These are phyloP conservation scores for Poeciliopsis occidentalis DNA, from an alignment of 2,113 vertebrate species.

Conservation along the genomic window DNA sequence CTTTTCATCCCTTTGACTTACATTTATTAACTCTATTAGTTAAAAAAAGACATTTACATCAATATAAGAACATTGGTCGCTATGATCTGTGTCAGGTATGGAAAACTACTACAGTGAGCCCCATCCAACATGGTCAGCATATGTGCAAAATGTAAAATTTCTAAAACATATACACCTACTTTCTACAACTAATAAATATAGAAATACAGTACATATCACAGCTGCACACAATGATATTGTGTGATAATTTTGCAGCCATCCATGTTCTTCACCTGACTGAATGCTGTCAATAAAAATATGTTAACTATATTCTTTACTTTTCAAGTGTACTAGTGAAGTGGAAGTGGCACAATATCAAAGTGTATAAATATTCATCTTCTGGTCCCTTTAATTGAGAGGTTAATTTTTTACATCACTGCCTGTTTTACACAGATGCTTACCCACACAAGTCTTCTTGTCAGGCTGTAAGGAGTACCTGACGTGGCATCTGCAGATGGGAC, in stretches of 20 bases:
- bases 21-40: no score
- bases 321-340: not conserved
- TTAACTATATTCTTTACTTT: not conserved
- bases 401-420: not conserved
- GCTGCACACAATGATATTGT: not conserved
- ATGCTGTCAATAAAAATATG: not conserved
- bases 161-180: no score
- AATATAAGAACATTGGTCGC: not conserved
- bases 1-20: not conserved
- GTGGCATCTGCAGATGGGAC: constrained; percentile 92
- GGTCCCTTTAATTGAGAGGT: not conserved
- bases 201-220: no score
- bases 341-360: not conserved
- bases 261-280: not conserved
- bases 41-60: no score
- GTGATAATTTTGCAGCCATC: not conserved
- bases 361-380: not conserved
- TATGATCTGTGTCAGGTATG: not conserved
- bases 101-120: not conserved
- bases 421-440: constrained; percentile 76
- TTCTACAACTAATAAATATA: no score
- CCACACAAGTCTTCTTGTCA: constrained; percentile 90
- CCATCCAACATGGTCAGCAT: no score
- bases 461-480: constrained; percentile 86
- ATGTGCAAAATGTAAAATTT: no score